Percentiles rank a stretch among this genome's conserved stretches.
Evolutionary conservation across 1,140 invertebrate genomes (phyloP).

Genomic region (Proctacanthus coquilletti): DNA sequence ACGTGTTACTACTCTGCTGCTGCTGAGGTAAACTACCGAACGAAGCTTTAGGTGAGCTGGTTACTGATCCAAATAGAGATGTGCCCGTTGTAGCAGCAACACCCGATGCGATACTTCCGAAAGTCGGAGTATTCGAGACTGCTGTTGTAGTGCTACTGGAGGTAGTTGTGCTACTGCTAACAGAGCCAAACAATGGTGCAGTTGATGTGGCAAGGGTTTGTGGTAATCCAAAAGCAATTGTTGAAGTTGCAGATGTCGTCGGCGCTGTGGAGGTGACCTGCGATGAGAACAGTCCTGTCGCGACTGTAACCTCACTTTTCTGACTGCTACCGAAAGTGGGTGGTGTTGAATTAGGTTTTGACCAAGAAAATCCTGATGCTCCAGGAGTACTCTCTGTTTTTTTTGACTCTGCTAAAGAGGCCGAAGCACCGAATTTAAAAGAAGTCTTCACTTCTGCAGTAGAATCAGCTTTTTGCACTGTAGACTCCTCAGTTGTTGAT

Average conservation of each 20-base stretch:
- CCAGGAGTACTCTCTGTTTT: no score
- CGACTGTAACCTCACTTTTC: not conserved
- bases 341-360: not conserved
- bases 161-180: constrained; percentile 4
- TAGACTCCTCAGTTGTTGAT: not conserved
- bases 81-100: not conserved
- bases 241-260: constrained; percentile 6
- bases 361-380: not conserved
- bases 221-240: constrained; percentile 2
- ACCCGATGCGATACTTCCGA: constrained; percentile 1
- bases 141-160: not conserved
- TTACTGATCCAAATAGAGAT: constrained; percentile 8
- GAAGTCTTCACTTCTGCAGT: constrained; percentile 1
- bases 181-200: constrained; percentile 5
- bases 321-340: constrained; percentile 9
- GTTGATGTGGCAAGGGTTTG: not conserved
- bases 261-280: constrained; percentile 4
- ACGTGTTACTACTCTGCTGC: not conserved
- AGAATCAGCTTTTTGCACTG: not conserved
- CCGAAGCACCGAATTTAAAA: constrained; percentile 5
- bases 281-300: constrained; percentile 4
- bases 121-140: not conserved
- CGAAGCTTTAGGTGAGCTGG: constrained; percentile 3
- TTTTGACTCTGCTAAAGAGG: not conserved
- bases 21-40: not conserved